Evolutionary conservation across 2,888 invertebrate genomes (phyloP), one percentile per base, ranked within the genome.

Genomic region (Rhamnusium bicolor): DNA sequence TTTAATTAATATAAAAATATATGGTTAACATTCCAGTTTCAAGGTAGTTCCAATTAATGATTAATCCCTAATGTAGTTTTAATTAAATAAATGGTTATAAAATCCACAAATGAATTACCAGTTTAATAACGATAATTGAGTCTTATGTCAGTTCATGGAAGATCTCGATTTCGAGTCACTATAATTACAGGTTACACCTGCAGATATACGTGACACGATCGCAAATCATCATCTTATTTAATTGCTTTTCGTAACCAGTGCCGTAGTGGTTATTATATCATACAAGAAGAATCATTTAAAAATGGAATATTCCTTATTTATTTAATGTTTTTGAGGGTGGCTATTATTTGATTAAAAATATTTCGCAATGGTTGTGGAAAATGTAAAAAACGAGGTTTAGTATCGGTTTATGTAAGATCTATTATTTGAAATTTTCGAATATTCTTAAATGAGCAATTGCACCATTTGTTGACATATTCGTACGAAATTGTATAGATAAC

Each of bases 161-260:
- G 40, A 67, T 67, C 67, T 67, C 67, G 53, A 65, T 65, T 65
- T 65, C 65, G 56, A 40, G 19, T 51, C 47, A 10, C 51, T 51
- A 46, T 67, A 67, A 67, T 67, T 67, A 27, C 56, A 56, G 46
- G 56, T 32, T 67, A 67, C 46, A 67, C 54, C 54, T 67, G 67
- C 14, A 19, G n/a, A n/a, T 21, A 10, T 32, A 67, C 67, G 67
- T 67, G 67, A 67, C 24, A 8, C n/a, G 54, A 40, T 18, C 14
- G 10, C 46, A 40, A 67, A 67, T 54, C 46, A 56, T 10, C 19
- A 40, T 67, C 21, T 56, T 56, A 56, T 67, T 65, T 65, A 65
- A 53, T 65, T 54, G 27, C 63, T 8, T 5, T 7, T 49, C 14
- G 40, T n/a, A 40, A n/a, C 40, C n/a, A 40, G 40, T 40, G n/a